phyloP scores from a whole-genome alignment of 2,888 invertebrate species.

The Reticulitermes lucifugus region DNA sequence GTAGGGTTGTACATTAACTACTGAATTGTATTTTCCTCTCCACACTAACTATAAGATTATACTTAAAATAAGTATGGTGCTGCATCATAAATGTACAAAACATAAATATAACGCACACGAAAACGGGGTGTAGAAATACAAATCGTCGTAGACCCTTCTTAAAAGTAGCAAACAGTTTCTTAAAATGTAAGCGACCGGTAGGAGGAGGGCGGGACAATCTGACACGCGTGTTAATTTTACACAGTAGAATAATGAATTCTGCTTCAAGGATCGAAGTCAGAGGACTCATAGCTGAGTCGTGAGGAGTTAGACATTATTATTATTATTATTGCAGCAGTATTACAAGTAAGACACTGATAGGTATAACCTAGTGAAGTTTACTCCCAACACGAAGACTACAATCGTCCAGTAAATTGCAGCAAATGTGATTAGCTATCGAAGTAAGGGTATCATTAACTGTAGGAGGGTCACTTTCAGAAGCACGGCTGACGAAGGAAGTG shows the following conservation, averaged over 20 bases:
- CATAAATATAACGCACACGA: not conserved
- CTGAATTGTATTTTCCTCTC: not conserved
- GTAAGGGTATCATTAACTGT: no score
- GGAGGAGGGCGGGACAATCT: not conserved
- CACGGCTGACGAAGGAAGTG: no score
- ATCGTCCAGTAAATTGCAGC: no score
- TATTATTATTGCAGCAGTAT: no score
- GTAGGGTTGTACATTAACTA: not conserved
- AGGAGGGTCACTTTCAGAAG: no score
- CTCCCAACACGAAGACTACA: no score
- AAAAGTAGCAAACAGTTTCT: conserved; percentile 9
- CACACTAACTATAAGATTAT: not conserved
- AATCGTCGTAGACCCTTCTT: not conserved
- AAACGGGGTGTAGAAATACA: not conserved
- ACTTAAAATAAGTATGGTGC: not conserved
- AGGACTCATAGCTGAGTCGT: not conserved
- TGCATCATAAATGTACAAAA: not conserved
- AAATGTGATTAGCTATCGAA: no score
- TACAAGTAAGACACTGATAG: not conserved
- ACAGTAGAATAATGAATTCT: not conserved
- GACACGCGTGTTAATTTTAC: not conserved
- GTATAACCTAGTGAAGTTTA: no score
- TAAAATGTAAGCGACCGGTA: no score
- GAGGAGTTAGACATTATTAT: not conserved
- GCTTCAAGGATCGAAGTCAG: not conserved